Evolutionary conservation across 2,113 vertebrate species (phyloP).

Genomic region (Psilopogon haemacephalus): DNA sequence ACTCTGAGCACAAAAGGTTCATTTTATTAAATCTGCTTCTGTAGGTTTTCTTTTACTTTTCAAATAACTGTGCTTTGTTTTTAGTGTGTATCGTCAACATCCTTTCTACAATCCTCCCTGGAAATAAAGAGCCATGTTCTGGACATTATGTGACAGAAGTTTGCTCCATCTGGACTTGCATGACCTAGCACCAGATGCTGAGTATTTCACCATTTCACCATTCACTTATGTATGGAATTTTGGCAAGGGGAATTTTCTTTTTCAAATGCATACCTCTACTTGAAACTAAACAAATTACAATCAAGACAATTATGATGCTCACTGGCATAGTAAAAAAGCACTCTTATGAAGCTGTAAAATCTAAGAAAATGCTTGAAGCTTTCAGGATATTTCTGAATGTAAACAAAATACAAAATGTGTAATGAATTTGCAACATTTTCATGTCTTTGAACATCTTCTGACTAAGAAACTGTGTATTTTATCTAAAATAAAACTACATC

Average conservation of each 20-base stretch:
- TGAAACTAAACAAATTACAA: conserved; percentile 47
- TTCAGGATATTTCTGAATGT: neutral
- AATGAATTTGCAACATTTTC: conserved; percentile 1
- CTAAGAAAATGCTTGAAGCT: conserved; percentile 1
- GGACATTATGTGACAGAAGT: conserved; percentile 48
- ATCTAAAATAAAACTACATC: neutral
- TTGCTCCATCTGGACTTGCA: conserved; percentile 60
- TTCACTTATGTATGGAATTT: conserved; percentile 59
- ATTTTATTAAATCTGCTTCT: neutral
- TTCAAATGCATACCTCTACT: conserved; percentile 48
- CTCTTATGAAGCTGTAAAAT: conserved; percentile 34
- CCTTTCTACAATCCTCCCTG: neutral
- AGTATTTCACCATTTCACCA: conserved; percentile 48
- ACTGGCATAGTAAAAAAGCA: conserved; percentile 10
- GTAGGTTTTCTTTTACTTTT: neutral
- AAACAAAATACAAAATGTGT: conserved; percentile 45
- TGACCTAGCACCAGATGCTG: conserved; percentile 62
- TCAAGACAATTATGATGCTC: conserved; percentile 28
- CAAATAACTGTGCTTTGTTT: neutral
- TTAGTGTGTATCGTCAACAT: neutral
- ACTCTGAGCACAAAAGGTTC: neutral
- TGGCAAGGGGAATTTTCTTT: conserved; percentile 47
- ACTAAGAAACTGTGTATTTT: neutral
- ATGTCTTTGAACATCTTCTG: neutral
- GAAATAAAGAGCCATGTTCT: conserved; percentile 39